Evolutionary conservation across 2,797 vertebrate genomes (phyloP).

Genomic region (Erethizon dorsatum): DNA sequence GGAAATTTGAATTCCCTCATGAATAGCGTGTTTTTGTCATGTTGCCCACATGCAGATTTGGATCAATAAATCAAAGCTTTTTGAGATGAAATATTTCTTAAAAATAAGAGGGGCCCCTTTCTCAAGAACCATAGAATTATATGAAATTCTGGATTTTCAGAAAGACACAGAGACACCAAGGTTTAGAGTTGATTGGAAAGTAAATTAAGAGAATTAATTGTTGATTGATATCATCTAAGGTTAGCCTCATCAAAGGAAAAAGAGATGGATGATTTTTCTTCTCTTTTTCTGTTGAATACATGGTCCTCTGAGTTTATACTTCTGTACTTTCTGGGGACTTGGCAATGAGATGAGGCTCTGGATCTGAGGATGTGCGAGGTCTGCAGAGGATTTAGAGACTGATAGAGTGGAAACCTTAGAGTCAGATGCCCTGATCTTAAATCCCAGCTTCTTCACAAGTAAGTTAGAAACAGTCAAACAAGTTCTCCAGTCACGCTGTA

Average conservation of each 20-base stretch:
- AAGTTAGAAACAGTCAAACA: not conserved
- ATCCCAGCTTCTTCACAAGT: not conserved
- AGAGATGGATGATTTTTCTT: not conserved
- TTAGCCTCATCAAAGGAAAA: conserved; percentile 17
- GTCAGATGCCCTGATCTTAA: not conserved
- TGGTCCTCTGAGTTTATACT: not conserved
- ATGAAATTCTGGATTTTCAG: conserved; percentile 15
- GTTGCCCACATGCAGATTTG: not conserved
- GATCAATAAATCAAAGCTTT: conserved; percentile 50
- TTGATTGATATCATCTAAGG: not conserved
- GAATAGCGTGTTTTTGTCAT: not conserved
- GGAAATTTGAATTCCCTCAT: not conserved
- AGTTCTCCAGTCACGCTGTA: not conserved
- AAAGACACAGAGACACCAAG: not conserved
- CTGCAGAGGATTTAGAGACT: not conserved
- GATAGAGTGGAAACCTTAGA: not conserved
- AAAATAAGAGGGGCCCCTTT: conserved; percentile 19
- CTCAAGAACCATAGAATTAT: not conserved
- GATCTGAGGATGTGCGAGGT: not conserved
- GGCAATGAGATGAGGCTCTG: not conserved
- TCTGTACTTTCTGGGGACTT: not conserved
- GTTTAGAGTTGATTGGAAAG: conserved; percentile 34
- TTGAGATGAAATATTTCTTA: conserved; percentile 35
- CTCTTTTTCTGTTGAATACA: not conserved
- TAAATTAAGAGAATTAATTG: conserved; percentile 39